These are phyloP conservation scores for Cephonodes hylas DNA, from an alignment of 2,888 invertebrate species.

Conservation along the genomic window DNA sequence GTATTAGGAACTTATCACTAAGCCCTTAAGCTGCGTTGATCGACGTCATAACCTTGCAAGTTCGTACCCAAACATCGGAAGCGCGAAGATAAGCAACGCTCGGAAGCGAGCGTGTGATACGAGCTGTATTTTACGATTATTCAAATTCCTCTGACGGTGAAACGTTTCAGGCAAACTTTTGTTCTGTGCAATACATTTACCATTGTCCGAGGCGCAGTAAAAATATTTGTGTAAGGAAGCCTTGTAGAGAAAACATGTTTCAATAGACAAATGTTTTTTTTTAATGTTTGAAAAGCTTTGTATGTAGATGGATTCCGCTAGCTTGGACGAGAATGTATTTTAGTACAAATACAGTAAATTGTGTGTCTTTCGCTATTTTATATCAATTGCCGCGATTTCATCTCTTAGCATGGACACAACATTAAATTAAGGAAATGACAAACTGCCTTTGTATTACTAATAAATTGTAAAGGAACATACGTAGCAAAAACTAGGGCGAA, in stretches of 20 bases:
- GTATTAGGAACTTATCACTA: background rate
- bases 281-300: too few relatives aligned
- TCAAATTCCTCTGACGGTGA: background rate
- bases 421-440: too few relatives aligned
- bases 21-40: background rate
- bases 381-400: too few relatives aligned
- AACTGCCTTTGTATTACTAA: background rate
- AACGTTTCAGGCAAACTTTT: background rate
- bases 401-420: too few relatives aligned
- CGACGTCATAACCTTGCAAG: slow-evolving; percentile 1
- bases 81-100: slow-evolving; percentile 1
- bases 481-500: background rate
- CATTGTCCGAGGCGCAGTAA: too few relatives aligned
- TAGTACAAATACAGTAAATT: too few relatives aligned
- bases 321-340: too few relatives aligned
- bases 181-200: background rate
- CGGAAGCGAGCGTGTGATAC: background rate
- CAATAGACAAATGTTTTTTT: background rate
- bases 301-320: too few relatives aligned
- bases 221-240: background rate
- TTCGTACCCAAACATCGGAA: slow-evolving; percentile 6
- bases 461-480: background rate
- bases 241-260: background rate
- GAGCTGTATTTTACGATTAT: background rate
- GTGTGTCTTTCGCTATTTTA: too few relatives aligned